These are phyloP conservation scores for Brachyhypopomus gauderio DNA, from an alignment of 2,113 vertebrate genomes.

Conservation along the genomic window DNA sequence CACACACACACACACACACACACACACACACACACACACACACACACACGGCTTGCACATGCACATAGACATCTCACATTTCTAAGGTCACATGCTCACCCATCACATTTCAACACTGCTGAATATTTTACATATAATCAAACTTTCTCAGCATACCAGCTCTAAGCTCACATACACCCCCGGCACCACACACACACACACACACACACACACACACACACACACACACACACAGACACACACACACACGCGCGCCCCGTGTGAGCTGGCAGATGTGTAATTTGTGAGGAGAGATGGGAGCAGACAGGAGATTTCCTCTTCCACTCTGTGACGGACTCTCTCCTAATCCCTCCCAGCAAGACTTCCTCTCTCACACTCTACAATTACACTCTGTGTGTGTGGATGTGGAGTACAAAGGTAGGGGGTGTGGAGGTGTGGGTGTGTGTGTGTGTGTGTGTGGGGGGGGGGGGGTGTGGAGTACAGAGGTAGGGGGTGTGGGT, in stretches of 20 bases:
- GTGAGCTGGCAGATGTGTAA: slow-evolving; percentile 60
- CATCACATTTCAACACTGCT: not conserved
- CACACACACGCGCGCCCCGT: too few relatives aligned
- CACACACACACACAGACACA: too few relatives aligned
- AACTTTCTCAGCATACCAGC: slow-evolving; percentile 48
- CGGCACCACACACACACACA: slow-evolving; percentile 29
- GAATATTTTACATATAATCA: slow-evolving; percentile 22
- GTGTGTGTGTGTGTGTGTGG: too few relatives aligned
- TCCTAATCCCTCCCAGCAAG: slow-evolving; percentile 51
- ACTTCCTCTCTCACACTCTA: slow-evolving; percentile 45
- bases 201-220: slow-evolving; percentile 33
- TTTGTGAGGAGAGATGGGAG: slow-evolving; percentile 54
- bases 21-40: slow-evolving; percentile 38
- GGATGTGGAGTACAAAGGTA: too few relatives aligned
- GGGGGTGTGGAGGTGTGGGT: too few relatives aligned
- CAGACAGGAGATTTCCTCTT: slow-evolving; percentile 58
- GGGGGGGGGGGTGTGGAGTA: too few relatives aligned
- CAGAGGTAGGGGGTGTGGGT: too few relatives aligned
- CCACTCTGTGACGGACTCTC: slow-evolving; percentile 55
- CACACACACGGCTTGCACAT: slow-evolving; percentile 8
- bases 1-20: too few relatives aligned
- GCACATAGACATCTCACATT: not conserved
- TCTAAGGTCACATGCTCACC: slow-evolving; percentile 33
- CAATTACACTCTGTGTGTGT: slow-evolving; percentile 46
- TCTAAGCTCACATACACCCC: slow-evolving; percentile 43